Base-by-base conservation (phyloP, 2,113 vertebrate genomes). In the Atlantisia rogersi region DNA sequence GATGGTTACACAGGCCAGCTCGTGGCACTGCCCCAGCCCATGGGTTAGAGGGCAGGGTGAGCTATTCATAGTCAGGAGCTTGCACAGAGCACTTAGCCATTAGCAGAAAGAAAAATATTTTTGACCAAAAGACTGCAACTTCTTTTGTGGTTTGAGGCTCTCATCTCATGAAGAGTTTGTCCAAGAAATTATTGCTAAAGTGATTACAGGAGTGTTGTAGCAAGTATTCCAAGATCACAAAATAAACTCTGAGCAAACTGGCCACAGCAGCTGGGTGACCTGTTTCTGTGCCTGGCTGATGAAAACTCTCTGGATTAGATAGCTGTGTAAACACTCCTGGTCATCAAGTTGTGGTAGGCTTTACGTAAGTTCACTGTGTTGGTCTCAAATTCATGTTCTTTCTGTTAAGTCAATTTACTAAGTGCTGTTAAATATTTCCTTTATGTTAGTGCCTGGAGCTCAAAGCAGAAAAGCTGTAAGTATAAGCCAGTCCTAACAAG, bases 201-300 rank as follows among this genome's bases (percentile, higher is more conserved):
- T 28, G 44, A 32, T 62, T 65, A 39, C 10, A 48, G 29, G 59
- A 69, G 50, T 14, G 24, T 18, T 48, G 37, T 35, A 73, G n/a
- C 44, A 82, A 58, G 26, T 46, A 37, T 65, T 77, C n/a, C n/a
- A 65, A 9, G 21, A 67, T 73, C 44, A 11, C 39, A 32, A 62
- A 32, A 18, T 32, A 74, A 86, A 28, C 15, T 12, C 10, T 0
- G 0, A 84, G 67, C 0, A 0, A 69, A 37, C 12, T 4, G 13
- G 64, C 22, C 40, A 35, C 59, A 82, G 69, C 46, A 55, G 37
- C 18, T 37, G 82, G 14, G 28, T 50, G 37, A 42, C 71, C 42
- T 55, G 56, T 86, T 75, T 52, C 58, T 76, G 53, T 46, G 44
- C 5, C 53, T 64, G 16, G 2, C 52, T 42, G 52, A 6, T 19